Evolutionary conservation across 2,888 invertebrate species (phyloP).

Genomic region (Hirtodrosophila alboralis): DNA sequence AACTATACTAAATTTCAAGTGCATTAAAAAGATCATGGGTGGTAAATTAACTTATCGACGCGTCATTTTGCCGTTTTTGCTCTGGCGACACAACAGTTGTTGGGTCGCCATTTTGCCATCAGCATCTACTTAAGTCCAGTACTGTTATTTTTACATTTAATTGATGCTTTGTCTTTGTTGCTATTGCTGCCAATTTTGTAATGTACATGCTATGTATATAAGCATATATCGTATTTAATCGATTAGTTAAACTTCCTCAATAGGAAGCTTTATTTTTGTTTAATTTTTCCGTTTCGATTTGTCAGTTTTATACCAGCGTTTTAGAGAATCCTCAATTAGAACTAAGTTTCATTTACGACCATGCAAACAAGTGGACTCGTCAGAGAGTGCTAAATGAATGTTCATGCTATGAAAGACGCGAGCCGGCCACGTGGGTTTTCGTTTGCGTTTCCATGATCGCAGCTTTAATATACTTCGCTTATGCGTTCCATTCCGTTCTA

Average conservation of each 20-base stretch:
- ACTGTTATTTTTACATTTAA: slow-evolving; percentile 62
- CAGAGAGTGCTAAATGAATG: too few relatives aligned
- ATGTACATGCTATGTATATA: slow-evolving; percentile 20
- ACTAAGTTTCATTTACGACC: too few relatives aligned
- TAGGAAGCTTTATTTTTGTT: neutral
- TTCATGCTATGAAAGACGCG: too few relatives aligned
- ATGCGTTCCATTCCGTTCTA: too few relatives aligned
- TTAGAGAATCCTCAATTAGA: neutral
- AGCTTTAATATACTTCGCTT: too few relatives aligned
- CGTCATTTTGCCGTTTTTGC: slow-evolving; percentile 52
- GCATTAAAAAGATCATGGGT: slow-evolving; percentile 80
- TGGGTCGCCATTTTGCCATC: slow-evolving; percentile 31
- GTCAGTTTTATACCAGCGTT: slow-evolving; percentile 20
- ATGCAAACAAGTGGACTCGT: too few relatives aligned
- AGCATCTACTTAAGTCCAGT: slow-evolving; percentile 39
- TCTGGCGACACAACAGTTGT: slow-evolving; percentile 11
- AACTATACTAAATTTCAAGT: slow-evolving; percentile 70
- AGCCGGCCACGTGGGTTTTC: too few relatives aligned
- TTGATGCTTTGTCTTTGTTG: slow-evolving; percentile 63
- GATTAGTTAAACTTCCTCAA: slow-evolving; percentile 11
- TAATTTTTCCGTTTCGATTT: slow-evolving; percentile 4
- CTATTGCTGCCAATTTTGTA: slow-evolving; percentile 62
- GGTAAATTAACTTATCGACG: slow-evolving; percentile 76
- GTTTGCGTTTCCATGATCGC: too few relatives aligned
- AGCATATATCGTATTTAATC: slow-evolving; percentile 6